phyloP scores from a whole-genome alignment of 2,888 invertebrate species.

The Diplolepis rosae region DNA sequence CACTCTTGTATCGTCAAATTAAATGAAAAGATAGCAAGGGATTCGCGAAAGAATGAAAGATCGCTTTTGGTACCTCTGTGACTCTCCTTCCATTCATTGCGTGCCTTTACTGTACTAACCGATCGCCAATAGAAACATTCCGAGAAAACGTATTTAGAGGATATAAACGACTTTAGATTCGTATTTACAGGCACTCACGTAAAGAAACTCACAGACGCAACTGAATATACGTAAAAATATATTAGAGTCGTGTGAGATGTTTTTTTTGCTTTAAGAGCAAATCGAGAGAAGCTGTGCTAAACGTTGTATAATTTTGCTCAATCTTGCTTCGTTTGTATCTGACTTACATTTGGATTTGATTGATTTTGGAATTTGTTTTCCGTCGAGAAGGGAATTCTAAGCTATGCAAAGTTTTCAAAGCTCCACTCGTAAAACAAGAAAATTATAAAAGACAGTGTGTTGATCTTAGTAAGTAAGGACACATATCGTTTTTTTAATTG shows the following conservation, averaged over 20 bases:
- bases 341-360: not conserved
- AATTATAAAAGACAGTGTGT: conserved; percentile 43
- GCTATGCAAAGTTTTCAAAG: not conserved
- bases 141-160: conserved; percentile 45
- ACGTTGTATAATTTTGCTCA: conserved; percentile 24
- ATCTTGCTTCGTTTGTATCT: not conserved
- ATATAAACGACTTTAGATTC: conserved; percentile 7
- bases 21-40: not conserved
- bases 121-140: conserved; percentile 49
- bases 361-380: not conserved
- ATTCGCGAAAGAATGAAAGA: conserved; percentile 30
- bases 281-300: conserved; percentile 10
- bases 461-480: conserved; percentile 58
- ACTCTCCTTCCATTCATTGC: conserved; percentile 53
- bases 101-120: conserved; percentile 52
- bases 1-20: conserved; percentile 1
- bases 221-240: conserved; percentile 16
- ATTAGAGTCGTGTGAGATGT: not conserved
- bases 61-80: conserved; percentile 50
- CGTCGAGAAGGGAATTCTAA: not conserved
- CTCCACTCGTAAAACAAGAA: conserved; percentile 29
- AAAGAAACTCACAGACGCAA: not conserved
- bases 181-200: conserved; percentile 20
- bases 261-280: conserved; percentile 6
- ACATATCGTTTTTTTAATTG: conserved; percentile 62